Evolutionary conservation across 2,888 invertebrate genomes (phyloP).

Genomic region (Ecliptopera silaceata): DNA sequence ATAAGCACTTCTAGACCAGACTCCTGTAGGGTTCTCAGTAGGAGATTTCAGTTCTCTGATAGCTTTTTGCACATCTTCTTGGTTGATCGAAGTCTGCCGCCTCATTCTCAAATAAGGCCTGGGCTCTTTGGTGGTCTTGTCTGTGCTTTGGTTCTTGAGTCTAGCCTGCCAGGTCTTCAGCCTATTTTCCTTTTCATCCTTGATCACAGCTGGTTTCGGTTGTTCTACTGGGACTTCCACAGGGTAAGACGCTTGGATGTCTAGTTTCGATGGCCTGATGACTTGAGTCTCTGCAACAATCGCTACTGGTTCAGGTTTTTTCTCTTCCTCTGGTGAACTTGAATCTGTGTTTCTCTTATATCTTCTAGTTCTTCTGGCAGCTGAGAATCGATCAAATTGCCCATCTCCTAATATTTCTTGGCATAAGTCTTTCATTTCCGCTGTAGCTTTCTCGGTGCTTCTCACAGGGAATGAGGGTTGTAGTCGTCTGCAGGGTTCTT

Average conservation of each 20-base stretch:
- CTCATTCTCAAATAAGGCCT: conserved; percentile 80
- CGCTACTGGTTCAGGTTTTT: conserved; percentile 71
- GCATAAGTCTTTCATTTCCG: conserved; percentile 73
- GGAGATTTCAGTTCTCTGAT: conserved; percentile 86
- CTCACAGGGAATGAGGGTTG: conserved; percentile 61
- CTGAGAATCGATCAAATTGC: conserved; percentile 93
- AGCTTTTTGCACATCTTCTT: conserved; percentile 87
- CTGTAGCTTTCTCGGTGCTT: conserved; percentile 57
- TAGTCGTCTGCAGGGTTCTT: conserved; percentile 83
- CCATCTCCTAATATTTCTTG: conserved; percentile 87
- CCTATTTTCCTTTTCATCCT: conserved; percentile 83
- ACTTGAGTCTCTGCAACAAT: conserved; percentile 81
- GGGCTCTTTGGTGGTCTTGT: conserved; percentile 73
- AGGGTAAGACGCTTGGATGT: conserved; percentile 80
- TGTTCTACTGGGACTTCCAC: conserved; percentile 63
- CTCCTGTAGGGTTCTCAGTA: conserved; percentile 83
- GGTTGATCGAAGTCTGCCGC: conserved; percentile 87
- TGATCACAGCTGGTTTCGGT: conserved; percentile 64
- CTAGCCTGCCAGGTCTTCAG: conserved; percentile 88
- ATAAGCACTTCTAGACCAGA: conserved; percentile 80
- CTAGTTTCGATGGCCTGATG: conserved; percentile 75
- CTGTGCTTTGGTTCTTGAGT: conserved; percentile 82
- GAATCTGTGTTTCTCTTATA: conserved; percentile 87
- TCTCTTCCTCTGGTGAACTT: conserved; percentile 82
- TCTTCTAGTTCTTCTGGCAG: conserved; percentile 90